Evolutionary conservation across 1,140 invertebrate species (phyloP).

Genomic region (Chlorops oryzae): DNA sequence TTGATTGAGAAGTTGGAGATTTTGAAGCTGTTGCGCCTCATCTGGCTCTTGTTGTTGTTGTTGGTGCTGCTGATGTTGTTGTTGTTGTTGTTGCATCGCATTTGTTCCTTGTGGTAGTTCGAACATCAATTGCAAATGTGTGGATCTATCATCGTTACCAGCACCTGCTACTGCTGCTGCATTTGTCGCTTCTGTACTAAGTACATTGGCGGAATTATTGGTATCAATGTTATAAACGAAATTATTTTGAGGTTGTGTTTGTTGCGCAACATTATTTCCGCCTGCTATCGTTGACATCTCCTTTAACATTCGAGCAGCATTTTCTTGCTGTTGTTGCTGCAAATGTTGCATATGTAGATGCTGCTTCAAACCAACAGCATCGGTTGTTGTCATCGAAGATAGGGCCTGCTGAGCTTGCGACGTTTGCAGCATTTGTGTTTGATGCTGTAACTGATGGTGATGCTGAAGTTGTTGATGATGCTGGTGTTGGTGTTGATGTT

Average conservation of each 20-base stretch:
- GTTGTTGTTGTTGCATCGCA: slow-evolving; percentile 30
- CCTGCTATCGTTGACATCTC: no score
- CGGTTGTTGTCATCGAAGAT: no score
- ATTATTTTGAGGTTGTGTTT: slow-evolving; percentile 18
- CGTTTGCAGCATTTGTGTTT: slow-evolving; percentile 45
- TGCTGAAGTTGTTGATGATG: no score
- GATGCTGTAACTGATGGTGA: slow-evolving; percentile 50
- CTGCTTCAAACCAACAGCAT: no score
- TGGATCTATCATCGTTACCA: slow-evolving; percentile 27
- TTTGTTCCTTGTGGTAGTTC: slow-evolving; percentile 39
- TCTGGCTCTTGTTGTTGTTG: slow-evolving; percentile 25
- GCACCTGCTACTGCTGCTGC: neutral
- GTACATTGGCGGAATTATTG: no score
- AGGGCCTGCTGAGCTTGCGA: slow-evolving; percentile 30
- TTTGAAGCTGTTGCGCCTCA: slow-evolving; percentile 24
- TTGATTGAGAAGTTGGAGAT: slow-evolving; percentile 42
- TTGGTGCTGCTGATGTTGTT: slow-evolving; percentile 25
- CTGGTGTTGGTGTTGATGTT: slow-evolving; percentile 47
- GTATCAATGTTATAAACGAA: slow-evolving; percentile 25
- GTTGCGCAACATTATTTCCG: no score
- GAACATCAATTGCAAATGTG: slow-evolving; percentile 43
- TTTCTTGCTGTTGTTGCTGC: slow-evolving; percentile 45
- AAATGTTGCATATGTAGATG: slow-evolving; percentile 47
- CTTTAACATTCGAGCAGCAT: slow-evolving; percentile 43
- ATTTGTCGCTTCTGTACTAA: no score